Conservation (phyloP, 1,140 invertebrate species). For the Drosophila arizonae region DNA sequence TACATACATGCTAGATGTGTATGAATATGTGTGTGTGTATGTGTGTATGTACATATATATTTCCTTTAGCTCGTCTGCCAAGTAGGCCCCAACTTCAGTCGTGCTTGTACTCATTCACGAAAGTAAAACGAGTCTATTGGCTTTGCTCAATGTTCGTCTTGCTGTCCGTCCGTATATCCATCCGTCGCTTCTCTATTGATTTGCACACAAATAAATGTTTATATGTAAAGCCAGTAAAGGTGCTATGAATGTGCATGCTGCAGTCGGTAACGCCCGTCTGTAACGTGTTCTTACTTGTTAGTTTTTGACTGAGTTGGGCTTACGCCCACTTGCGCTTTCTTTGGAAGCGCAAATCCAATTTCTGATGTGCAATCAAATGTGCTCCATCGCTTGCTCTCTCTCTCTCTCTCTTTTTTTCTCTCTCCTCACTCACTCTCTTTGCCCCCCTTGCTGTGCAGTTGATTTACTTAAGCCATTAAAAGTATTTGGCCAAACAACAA, state of each 20-base stretch:
- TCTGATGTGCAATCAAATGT: slow-evolving; percentile 21
- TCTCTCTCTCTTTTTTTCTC: neutral
- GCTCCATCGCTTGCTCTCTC: neutral
- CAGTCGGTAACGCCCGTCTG: too few relatives aligned
- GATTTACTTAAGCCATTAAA: slow-evolving; percentile 49
- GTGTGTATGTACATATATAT: neutral
- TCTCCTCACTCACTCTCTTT: neutral
- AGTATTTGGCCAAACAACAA: slow-evolving; percentile 46
- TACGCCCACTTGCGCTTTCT: slow-evolving; percentile 50
- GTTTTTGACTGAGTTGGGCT: neutral
- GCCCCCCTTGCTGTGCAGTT: slow-evolving; percentile 26
- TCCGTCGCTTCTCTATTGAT: too few relatives aligned
- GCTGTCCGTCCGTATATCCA: too few relatives aligned
- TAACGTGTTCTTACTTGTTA: neutral
- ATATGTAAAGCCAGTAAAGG: too few relatives aligned
- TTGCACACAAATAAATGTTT: too few relatives aligned
- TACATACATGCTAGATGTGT: neutral
- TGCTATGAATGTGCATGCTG: too few relatives aligned
- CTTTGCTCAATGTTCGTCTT: too few relatives aligned
- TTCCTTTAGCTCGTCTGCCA: too few relatives aligned
- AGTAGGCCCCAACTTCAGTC: too few relatives aligned
- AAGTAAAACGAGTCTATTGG: too few relatives aligned
- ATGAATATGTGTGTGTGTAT: neutral
- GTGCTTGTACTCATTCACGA: too few relatives aligned
- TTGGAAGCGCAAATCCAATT: slow-evolving; percentile 44